A percentile compares a stretch with the other conserved stretches of the same genome.
Conservation (phyloP, 2,797 vertebrate genomes). For the Sebastes oblongus region DNA sequence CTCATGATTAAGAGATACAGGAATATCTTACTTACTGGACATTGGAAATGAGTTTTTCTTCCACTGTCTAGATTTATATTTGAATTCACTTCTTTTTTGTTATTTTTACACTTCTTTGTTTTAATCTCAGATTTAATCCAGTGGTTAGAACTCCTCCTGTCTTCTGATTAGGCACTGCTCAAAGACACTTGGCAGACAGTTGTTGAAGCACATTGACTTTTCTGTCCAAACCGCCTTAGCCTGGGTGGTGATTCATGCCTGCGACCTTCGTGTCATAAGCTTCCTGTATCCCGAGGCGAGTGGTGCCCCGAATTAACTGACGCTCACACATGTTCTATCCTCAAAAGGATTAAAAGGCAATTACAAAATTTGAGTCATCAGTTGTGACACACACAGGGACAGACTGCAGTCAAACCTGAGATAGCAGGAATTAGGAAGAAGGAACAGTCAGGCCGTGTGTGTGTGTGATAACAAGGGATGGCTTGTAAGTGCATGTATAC, state of each 20-base stretch:
- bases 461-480: background rate
- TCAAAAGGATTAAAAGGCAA: slow-evolving; percentile 58
- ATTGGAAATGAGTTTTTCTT: background rate
- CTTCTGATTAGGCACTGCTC: background rate
- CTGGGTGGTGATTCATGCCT: slow-evolving; percentile 23
- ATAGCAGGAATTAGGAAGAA: slow-evolving; percentile 27
- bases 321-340: slow-evolving; percentile 47
- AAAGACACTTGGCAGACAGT: background rate
- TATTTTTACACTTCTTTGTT: background rate
- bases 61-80: background rate
- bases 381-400: slow-evolving; percentile 38
- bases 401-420: slow-evolving; percentile 36
- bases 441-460: slow-evolving; percentile 10
- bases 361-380: slow-evolving; percentile 64
- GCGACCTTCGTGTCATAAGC: slow-evolving; percentile 31
- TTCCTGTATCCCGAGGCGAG: slow-evolving; percentile 19
- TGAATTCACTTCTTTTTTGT: background rate
- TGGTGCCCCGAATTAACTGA: slow-evolving; percentile 32
- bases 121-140: background rate
- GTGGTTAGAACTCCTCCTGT: no score
- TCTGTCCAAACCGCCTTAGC: background rate
- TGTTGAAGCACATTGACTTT: background rate
- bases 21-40: background rate
- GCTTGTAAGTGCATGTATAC: background rate
- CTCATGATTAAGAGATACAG: background rate